Conservation (phyloP, 2,888 invertebrate genomes). For the Caenorhabditis plicata region DNA sequence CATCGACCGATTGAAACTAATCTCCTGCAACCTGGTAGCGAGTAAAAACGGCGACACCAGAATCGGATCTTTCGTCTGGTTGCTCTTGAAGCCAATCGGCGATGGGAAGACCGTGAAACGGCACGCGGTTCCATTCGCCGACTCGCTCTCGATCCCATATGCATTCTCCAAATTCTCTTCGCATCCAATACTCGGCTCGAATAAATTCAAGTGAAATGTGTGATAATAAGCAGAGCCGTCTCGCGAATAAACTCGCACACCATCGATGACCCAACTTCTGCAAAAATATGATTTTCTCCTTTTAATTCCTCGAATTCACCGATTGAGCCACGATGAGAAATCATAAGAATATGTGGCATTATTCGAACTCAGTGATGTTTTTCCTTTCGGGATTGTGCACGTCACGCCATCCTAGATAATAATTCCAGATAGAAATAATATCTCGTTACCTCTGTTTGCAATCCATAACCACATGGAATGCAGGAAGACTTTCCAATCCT, state of each 20-base stretch:
- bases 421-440: neutral
- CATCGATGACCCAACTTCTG: slow-evolving; percentile 67
- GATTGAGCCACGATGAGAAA: slow-evolving; percentile 35
- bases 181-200: slow-evolving; percentile 47
- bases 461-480: slow-evolving; percentile 22
- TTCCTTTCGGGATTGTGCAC: slow-evolving; percentile 67
- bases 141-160: slow-evolving; percentile 26
- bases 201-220: slow-evolving; percentile 55
- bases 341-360: slow-evolving; percentile 50
- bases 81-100: too few species aligned
- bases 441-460: slow-evolving; percentile 7
- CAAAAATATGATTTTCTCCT: slow-evolving; percentile 4
- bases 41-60: slow-evolving; percentile 52
- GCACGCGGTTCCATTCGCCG: slow-evolving; percentile 46
- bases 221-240: slow-evolving; percentile 64
- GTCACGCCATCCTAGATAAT: slow-evolving; percentile 36
- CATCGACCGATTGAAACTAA: slow-evolving; percentile 40
- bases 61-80: slow-evolving; percentile 31
- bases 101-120: slow-evolving; percentile 58
- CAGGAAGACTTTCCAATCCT: slow-evolving; percentile 38
- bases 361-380: slow-evolving; percentile 23
- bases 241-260: slow-evolving; percentile 64
- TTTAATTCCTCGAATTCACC: slow-evolving; percentile 2
- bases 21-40: slow-evolving; percentile 41
- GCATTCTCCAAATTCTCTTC: slow-evolving; percentile 39